Base-by-base conservation (phyloP, 2,888 invertebrate species). In the Aproaerema taeniolella region DNA sequence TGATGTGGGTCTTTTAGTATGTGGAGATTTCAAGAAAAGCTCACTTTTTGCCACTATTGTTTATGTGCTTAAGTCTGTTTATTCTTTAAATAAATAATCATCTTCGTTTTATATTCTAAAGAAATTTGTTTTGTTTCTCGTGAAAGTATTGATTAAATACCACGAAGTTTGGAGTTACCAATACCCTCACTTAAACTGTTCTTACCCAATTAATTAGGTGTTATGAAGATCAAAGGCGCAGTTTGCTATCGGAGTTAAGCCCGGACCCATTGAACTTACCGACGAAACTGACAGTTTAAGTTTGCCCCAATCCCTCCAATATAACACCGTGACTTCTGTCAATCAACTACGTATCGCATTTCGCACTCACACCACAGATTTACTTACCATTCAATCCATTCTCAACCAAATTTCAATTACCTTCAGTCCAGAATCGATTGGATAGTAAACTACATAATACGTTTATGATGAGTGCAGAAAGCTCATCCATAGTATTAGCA, bases 211-310 rank as follows among this genome's bases (percentile, higher is more conserved):
- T 78, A 80, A 80, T 80, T 77, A 79, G 74, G 71, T 67, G 70
- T 74, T 72, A 69, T 73, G 66, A 74, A 75, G 78, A 83, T 82
- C 80, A 79, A 81, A 81, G 78, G 55, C 61, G 54, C 61, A 66
- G 71, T 70, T 74, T 63, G 59, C 57, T 61, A 76, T 60, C 61
- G 54, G 55, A 52, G 64, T 60, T 70, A 74, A 79, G 71, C 70
- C 71, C 52, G 55, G 52, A 62, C 58, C 69, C 55, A 69, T 67
- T 69, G 68, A 70, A 74, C 63, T 73, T 67, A 53, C 65, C 67
- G 69, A 76, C 73, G 64, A 73, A 64, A 47, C 66, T 72, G 73
- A 74, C 80, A 77, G 73, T 73, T 78, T 69, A 74, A 79, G 73
- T 77, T 78, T 63, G 52, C 52, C 53, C 54, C 59, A 59, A 75